Evolutionary conservation across 2,888 invertebrate genomes (phyloP).

Genomic region (Mythimna pallens): DNA sequence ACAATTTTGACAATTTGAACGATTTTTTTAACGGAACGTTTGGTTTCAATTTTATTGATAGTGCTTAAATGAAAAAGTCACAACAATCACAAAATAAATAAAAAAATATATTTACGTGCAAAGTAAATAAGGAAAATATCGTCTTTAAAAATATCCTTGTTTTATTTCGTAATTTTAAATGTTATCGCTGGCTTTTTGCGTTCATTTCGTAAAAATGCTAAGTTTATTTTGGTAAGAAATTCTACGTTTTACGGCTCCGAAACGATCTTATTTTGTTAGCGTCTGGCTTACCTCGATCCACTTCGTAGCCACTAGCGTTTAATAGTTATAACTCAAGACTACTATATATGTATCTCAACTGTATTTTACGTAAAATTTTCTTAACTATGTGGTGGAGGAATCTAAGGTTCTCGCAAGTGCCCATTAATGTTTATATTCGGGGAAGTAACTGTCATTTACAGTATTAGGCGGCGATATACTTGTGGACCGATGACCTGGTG

Average conservation of each 20-base stretch:
- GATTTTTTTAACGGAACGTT: too few relatives aligned
- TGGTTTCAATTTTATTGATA: not conserved
- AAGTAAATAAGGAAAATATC: constrained; percentile 11
- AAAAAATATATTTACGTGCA: constrained; percentile 32
- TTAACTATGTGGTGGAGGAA: constrained; percentile 2
- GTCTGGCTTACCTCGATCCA: constrained; percentile 51
- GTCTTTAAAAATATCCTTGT: constrained; percentile 9
- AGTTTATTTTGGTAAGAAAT: constrained; percentile 61
- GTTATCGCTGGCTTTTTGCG: constrained; percentile 47
- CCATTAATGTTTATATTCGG: constrained; percentile 19
- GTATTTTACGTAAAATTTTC: constrained; percentile 42
- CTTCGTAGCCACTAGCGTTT: constrained; percentile 44
- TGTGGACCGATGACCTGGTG: too few relatives aligned
- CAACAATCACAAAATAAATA: constrained; percentile 25
- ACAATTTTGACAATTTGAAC: too few relatives aligned
- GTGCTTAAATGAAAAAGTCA: not conserved
- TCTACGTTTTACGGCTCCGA: constrained; percentile 53
- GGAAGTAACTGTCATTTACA: constrained; percentile 3
- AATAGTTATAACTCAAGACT: constrained; percentile 18
- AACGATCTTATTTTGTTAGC: constrained; percentile 56
- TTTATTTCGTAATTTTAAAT: constrained; percentile 48
- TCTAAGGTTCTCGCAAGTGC: constrained; percentile 30
- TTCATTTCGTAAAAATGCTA: constrained; percentile 58
- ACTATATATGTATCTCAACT: constrained; percentile 33
- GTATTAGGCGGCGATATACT: too few relatives aligned